Evolutionary conservation across 2,888 invertebrate species (phyloP).

Genomic region (Odontothrips loti): DNA sequence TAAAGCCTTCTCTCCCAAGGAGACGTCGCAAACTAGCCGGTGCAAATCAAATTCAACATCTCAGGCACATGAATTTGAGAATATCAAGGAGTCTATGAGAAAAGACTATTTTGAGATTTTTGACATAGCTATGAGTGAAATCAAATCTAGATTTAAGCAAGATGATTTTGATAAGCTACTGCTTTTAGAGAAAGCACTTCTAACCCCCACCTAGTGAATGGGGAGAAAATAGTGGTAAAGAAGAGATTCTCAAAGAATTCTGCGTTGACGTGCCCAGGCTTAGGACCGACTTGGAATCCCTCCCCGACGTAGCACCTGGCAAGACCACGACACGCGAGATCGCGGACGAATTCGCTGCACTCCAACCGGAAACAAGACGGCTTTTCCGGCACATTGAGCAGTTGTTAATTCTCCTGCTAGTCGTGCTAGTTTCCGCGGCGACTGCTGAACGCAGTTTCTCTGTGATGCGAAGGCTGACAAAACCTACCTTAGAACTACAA

Average conservation of each 20-base stretch:
- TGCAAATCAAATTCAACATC: not conserved
- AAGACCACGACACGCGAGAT: constrained; percentile 10
- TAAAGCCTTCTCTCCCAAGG: not conserved
- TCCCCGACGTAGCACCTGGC: not conserved
- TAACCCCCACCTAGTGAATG: not conserved
- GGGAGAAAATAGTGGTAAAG: not conserved
- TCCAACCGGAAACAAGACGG: constrained; percentile 28
- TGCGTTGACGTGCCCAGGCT: not conserved
- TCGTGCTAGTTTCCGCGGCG: constrained; percentile 36
- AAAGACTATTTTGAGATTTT: not conserved
- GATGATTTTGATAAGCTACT: not conserved
- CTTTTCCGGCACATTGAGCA: constrained; percentile 35
- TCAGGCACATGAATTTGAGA: not conserved
- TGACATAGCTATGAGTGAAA: not conserved
- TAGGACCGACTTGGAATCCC: constrained; percentile 31
- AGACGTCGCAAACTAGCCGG: not conserved
- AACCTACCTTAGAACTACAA: constrained; percentile 35
- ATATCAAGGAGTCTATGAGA: not conserved
- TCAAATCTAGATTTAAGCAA: not conserved
- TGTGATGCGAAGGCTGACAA: constrained; percentile 34
- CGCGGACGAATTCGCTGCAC: constrained; percentile 27
- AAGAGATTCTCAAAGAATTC: not conserved
- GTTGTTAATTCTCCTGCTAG: constrained; percentile 36
- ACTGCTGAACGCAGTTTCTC: constrained; percentile 37
- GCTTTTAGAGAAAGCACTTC: not conserved